Conservation (phyloP, 2,888 invertebrate genomes). For the Eurytoma californica region DNA sequence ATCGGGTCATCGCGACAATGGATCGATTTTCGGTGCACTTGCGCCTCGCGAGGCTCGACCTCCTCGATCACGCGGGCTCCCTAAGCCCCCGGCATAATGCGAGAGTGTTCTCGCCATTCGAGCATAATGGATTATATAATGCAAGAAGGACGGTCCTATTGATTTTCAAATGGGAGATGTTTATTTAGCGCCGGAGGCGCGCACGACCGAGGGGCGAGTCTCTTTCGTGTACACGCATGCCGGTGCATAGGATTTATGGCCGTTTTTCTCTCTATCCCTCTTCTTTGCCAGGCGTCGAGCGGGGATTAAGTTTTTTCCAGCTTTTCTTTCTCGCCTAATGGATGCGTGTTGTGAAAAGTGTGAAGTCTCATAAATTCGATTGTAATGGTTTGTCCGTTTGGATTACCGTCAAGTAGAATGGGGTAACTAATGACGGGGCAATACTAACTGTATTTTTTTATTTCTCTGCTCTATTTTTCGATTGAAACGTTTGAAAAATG, state of each 20-base stretch:
- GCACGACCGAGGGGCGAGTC: constrained; percentile 24
- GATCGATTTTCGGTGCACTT: constrained; percentile 70
- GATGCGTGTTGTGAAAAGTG: constrained; percentile 48
- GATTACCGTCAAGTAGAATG: constrained; percentile 26
- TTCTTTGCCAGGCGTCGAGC: constrained; percentile 28
- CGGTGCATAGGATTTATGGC: constrained; percentile 39
- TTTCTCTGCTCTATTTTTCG: too few relatives aligned
- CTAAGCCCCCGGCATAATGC: constrained; percentile 51
- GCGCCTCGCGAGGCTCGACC: constrained; percentile 46
- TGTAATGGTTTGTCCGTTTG: constrained; percentile 46
- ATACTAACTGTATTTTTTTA: background rate
- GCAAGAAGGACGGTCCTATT: constrained; percentile 51
- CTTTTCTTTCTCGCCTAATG: constrained; percentile 44
- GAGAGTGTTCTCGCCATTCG: constrained; percentile 50
- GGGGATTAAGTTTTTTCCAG: constrained; percentile 45
- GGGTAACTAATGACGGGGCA: constrained; percentile 12
- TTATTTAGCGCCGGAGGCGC: constrained; percentile 49
- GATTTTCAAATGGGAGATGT: constrained; percentile 53
- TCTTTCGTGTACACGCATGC: constrained; percentile 9
- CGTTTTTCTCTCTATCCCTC: constrained; percentile 33
- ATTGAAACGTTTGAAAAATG: too few relatives aligned
- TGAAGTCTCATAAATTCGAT: constrained; percentile 46
- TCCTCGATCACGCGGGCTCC: constrained; percentile 47
- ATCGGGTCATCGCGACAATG: constrained; percentile 68
- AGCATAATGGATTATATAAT: constrained; percentile 56